Conservation (phyloP, 2,888 invertebrate species). For the Lysandra coridon region DNA sequence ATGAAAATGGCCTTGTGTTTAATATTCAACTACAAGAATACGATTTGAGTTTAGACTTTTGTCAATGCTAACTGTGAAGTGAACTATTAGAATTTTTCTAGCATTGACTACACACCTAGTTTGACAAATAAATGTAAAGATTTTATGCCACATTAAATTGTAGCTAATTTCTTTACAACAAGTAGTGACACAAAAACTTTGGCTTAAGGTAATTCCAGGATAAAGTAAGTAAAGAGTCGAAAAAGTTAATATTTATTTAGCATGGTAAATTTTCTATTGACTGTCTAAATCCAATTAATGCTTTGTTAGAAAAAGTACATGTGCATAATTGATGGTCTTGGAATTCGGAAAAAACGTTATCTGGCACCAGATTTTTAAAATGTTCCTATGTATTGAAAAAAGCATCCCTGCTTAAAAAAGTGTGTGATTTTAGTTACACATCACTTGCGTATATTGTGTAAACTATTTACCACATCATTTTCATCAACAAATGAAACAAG, state of each 20-base stretch:
- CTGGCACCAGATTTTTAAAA: conserved; percentile 2
- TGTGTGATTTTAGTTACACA: background rate
- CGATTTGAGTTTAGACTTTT: no score
- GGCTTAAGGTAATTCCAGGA: no score
- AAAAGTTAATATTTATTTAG: background rate
- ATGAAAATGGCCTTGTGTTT: no score
- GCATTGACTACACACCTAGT: background rate
- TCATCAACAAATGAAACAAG: background rate
- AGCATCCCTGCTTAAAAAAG: background rate
- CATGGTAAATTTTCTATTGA: background rate
- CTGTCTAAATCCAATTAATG: background rate
- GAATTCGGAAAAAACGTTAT: background rate
- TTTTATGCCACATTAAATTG: background rate
- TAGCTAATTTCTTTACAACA: background rate
- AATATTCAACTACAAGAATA: background rate
- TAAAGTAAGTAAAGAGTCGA: background rate
- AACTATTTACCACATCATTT: background rate
- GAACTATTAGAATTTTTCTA: background rate
- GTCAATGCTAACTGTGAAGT: background rate
- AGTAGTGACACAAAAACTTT: background rate
- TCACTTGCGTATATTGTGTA: background rate
- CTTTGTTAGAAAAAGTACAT: conserved; percentile 26
- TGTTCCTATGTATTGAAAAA: conserved; percentile 1
- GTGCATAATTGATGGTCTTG: conserved; percentile 21
- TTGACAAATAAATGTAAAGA: no score